Evolutionary conservation across 2,888 invertebrate species (phyloP), one percentile per base, ranked within the genome.

Genomic region (Agonum fuliginosum): DNA sequence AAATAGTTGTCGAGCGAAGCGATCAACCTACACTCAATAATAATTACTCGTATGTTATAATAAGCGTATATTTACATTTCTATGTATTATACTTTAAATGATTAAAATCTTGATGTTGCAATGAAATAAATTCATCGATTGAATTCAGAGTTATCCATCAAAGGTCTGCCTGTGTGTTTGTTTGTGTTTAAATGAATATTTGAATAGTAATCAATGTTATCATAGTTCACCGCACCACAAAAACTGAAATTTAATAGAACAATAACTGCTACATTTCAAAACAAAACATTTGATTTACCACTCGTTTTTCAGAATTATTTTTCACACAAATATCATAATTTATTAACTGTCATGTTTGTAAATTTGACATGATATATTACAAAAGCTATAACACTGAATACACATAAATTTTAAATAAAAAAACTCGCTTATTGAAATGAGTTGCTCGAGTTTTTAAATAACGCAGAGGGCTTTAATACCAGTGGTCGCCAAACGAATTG

Each of bases 331-430:
- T 20, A 41, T 67, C 37, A 67, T 41, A 41, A 67, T 67, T 67
- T 67, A 67, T 67, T 41, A 67, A 41, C 67, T 41, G 70, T 46
- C 70, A 70, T 27, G 24, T 27, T 46, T 8, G 24, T 27, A 17
- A 30, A 48, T 19, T 30, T 46, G 71, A 71, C 51, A 71, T 71
- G 71, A 71, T 71, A 71, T 71, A 71, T 71, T 71, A 71, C 71
- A 70, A 46, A 27, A 17, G 70, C 43, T 22, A 70, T 6, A 37
- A 34, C 65, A 37, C 65, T 37, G 37, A 65, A 65, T 71, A 19
- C 51, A 71, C 51, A 51, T 71, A 71, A 71, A 70, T 70, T 70
- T 70, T 20, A 46, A 14, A 46, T 70, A 46, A 46, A 71, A 48
- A 71, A 71, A 71, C 30, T 71, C 48, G 71, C 19, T 30, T 51